phyloP scores from a whole-genome alignment of 2,113 vertebrate species.

The Cygnus atratus region DNA sequence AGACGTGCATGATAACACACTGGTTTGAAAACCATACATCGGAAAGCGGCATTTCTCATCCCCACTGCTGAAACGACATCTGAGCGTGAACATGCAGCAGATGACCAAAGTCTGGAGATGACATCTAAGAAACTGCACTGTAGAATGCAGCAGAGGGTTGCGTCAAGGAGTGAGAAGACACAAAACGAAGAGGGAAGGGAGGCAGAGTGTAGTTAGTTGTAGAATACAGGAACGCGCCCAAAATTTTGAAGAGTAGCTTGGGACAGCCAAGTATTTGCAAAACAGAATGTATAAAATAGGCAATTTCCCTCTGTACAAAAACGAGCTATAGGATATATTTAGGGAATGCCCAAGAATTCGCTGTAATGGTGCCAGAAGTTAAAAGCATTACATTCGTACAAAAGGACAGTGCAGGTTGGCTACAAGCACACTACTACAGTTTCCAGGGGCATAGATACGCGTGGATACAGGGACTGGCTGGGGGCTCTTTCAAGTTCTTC shows the following conservation, averaged over 20 bases:
- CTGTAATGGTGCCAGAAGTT: neutral
- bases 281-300: neutral
- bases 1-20: neutral
- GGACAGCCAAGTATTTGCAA: neutral
- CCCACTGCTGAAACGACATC: neutral
- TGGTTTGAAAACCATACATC: neutral
- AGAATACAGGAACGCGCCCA: neutral
- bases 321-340: neutral
- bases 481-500: neutral
- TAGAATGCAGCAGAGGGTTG: neutral
- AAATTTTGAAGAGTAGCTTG: neutral
- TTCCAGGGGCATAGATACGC: neutral
- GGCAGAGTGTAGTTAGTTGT: fast-evolving
- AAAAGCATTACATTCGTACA: neutral
- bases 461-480: no score
- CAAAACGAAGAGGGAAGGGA: neutral
- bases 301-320: neutral
- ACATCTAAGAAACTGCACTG: neutral
- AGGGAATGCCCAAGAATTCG: neutral
- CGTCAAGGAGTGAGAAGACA: neutral
- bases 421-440: neutral
- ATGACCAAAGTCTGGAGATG: neutral
- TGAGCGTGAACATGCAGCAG: neutral
- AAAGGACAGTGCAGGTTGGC: neutral
- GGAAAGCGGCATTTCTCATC: neutral